phyloP scores from a whole-genome alignment of 30 jellyfish, hydroid and myxozoan species.

The Aurelia coerulea region DNA sequence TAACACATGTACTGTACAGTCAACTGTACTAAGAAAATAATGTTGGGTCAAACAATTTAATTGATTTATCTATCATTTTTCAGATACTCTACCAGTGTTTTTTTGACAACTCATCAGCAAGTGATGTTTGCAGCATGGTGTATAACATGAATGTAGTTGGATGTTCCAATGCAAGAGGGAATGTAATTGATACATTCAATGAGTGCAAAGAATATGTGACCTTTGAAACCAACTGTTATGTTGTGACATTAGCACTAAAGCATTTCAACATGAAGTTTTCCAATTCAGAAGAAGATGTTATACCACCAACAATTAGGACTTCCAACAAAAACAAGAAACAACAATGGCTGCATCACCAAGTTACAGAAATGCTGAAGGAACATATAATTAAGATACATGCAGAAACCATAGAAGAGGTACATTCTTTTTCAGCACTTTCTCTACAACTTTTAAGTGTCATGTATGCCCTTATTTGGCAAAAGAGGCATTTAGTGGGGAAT shows the following conservation, averaged over 20 bases:
- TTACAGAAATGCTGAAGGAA: constrained; percentile 28
- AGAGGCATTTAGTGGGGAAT: too few species aligned
- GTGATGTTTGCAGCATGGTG: constrained; percentile 10
- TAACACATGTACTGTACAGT: too few species aligned
- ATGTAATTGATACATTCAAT: constrained; percentile 2
- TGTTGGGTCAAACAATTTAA: too few species aligned
- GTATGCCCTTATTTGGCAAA: background rate
- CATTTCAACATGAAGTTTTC: constrained; percentile 31
- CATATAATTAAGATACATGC: constrained; percentile 14
- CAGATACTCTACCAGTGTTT: too few species aligned
- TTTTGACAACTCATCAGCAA: too few species aligned
- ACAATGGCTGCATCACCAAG: constrained; percentile 25
- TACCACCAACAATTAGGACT: constrained; percentile 28
- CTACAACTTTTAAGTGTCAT: background rate
- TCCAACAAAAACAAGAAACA: constrained; percentile 10
- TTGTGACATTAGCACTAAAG: background rate
- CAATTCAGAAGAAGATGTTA: constrained; percentile 16
- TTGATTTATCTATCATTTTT: too few species aligned
- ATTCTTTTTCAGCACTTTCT: background rate
- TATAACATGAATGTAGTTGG: constrained; percentile 6
- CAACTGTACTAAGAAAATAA: too few species aligned
- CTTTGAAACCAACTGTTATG: constrained; percentile 21
- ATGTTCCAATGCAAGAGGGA: constrained; percentile 12
- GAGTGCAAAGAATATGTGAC: constrained; percentile 32
- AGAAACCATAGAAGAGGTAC: constrained; percentile 26